phyloP scores from a whole-genome alignment of 2,113 vertebrate genomes.

The Apteryx mantelli region DNA sequence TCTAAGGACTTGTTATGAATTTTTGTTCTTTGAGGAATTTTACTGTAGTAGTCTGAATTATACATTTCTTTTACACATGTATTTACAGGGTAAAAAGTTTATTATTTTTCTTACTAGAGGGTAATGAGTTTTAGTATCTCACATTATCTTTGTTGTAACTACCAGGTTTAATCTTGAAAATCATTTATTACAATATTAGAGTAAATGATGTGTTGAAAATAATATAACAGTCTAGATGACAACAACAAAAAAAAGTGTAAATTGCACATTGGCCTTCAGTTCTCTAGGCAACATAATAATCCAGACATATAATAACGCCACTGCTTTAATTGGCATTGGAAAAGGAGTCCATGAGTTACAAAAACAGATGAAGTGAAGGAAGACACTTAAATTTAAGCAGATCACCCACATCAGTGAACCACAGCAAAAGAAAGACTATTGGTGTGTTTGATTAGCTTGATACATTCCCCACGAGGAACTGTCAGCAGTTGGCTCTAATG shows the following conservation, averaged over 20 bases:
- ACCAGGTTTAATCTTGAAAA: constrained; percentile 72
- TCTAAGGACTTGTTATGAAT: constrained; percentile 17
- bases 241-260: constrained; percentile 11
- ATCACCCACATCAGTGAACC: neutral
- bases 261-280: neutral
- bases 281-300: constrained; percentile 11
- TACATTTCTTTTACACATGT: neutral
- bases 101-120: constrained; percentile 54
- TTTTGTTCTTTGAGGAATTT: constrained; percentile 46
- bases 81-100: constrained; percentile 37
- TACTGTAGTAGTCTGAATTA: neutral
- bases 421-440: neutral
- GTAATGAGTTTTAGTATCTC: constrained; percentile 66
- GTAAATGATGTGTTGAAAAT: constrained; percentile 72
- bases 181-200: constrained; percentile 74
- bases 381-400: constrained; percentile 1
- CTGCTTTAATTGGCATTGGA: constrained; percentile 38
- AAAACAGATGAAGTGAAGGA: constrained; percentile 27
- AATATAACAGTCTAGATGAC: constrained; percentile 52
- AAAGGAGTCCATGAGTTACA: constrained; percentile 16
- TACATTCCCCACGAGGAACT: neutral
- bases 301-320: neutral
- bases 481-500: neutral
- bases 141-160: constrained; percentile 65
- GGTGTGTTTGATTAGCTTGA: neutral